phyloP scores from a whole-genome alignment of 2,113 vertebrate genomes.

The Hipposideros armiger region DNA sequence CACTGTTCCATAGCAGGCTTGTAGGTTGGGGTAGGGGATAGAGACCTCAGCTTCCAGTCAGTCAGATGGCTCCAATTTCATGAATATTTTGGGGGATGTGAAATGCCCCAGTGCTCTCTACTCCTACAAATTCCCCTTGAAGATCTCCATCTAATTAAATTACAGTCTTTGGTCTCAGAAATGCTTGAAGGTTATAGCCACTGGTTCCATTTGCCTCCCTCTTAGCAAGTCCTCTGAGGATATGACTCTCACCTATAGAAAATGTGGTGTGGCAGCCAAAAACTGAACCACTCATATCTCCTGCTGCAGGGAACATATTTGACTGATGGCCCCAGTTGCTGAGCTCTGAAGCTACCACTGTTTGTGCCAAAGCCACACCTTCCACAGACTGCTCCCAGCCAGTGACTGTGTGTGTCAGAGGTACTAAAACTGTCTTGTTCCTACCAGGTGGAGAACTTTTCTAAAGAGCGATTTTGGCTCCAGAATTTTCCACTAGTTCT shows the following conservation, averaged over 20 bases:
- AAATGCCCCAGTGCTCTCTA: not conserved
- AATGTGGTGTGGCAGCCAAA: not conserved
- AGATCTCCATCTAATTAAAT: not conserved
- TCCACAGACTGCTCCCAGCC: not conserved
- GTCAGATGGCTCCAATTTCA: not conserved
- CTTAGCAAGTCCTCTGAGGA: not conserved
- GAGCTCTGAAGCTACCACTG: not conserved
- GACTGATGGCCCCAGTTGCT: not conserved
- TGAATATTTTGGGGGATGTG: not conserved
- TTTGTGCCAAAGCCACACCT: not conserved
- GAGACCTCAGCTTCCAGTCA: not conserved
- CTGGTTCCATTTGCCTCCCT: not conserved
- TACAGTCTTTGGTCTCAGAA: conserved; percentile 19
- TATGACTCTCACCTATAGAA: not conserved
- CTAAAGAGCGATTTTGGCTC: not conserved
- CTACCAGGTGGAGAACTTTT: not conserved
- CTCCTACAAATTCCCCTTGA: not conserved
- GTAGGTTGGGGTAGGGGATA: not conserved
- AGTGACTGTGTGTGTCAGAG: not conserved
- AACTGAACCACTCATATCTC: not conserved
- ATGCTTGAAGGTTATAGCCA: not conserved
- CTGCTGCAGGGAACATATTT: not conserved
- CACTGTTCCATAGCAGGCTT: not conserved
- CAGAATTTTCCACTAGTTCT: not conserved
- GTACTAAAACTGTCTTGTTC: not conserved